Evolutionary conservation across 2,113 vertebrate genomes (phyloP).

Genomic region (Ahaetulla prasina): DNA sequence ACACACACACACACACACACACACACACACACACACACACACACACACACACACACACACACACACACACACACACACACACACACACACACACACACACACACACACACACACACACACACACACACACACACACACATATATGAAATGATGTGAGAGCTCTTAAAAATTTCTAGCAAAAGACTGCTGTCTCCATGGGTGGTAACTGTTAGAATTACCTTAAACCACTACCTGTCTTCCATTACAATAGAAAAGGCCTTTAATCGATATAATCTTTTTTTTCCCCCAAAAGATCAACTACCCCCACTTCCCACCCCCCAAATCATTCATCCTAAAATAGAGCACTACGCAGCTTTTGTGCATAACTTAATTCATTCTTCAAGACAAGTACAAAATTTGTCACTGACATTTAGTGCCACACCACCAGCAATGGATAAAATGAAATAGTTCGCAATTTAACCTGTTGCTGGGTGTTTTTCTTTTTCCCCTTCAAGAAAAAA

Average conservation of each 20-base stretch:
- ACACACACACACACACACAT: no score
- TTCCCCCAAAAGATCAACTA: constrained; percentile 72
- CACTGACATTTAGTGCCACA: constrained; percentile 93
- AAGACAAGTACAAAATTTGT: constrained; percentile 85
- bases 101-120: no score
- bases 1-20: no score
- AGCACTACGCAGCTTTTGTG: constrained; percentile 79
- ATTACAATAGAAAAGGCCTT: constrained; percentile 79
- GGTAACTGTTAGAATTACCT: constrained; percentile 79
- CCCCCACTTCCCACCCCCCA: constrained; percentile 32
- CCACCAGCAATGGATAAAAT: constrained; percentile 89
- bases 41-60: no score
- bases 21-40: no score
- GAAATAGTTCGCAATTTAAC: constrained; percentile 92
- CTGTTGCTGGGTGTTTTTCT: constrained; percentile 43
- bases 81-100: no score
- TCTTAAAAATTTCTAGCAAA: constrained; percentile 75
- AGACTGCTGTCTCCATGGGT: constrained; percentile 73
- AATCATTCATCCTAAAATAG: constrained; percentile 80
- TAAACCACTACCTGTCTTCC: constrained; percentile 80
- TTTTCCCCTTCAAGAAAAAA: constrained; percentile 54
- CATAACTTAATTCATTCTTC: constrained; percentile 85
- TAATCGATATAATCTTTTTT: constrained; percentile 81
- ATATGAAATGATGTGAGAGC: constrained; percentile 75
- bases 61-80: no score